A percentile compares a stretch with the other conserved stretches of the same genome.
Conservation (phyloP, 2,797 vertebrate species). For the Trachurus trachurus region DNA sequence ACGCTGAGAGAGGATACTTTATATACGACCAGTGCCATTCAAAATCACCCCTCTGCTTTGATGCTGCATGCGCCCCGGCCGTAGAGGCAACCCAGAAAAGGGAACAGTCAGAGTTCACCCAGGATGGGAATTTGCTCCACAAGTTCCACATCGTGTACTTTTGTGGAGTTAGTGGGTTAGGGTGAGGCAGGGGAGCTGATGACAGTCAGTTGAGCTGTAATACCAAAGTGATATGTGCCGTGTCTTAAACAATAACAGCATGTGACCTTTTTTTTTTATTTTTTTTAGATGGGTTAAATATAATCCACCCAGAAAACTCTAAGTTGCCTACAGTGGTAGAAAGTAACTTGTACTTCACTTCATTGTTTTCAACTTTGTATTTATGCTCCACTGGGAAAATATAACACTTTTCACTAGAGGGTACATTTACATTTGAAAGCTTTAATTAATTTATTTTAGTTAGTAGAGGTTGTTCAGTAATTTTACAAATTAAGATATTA, state of each 20-base stretch:
- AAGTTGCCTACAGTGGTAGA: not conserved
- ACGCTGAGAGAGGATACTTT: conserved; percentile 62
- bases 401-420: too few species aligned
- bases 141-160: not conserved
- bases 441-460: too few species aligned
- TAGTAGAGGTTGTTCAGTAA: not conserved
- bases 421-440: too few species aligned
- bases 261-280: not conserved
- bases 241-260: not conserved
- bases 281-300: not conserved
- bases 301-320: not conserved
- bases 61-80: conserved; percentile 43
- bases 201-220: not conserved
- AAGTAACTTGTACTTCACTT: not conserved
- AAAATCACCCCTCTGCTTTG: conserved; percentile 58
- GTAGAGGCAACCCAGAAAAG: conserved; percentile 29
- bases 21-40: conserved; percentile 63
- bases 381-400: too few species aligned
- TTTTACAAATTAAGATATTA: not conserved
- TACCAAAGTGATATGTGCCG: not conserved
- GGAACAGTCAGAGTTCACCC: conserved; percentile 26
- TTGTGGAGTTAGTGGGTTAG: too few species aligned
- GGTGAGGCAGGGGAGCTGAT: conserved; percentile 8
- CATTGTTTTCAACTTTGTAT: too few species aligned
- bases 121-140: not conserved